Evolutionary conservation across 2,113 vertebrate species (phyloP).

Genomic region (Piaya cayana): DNA sequence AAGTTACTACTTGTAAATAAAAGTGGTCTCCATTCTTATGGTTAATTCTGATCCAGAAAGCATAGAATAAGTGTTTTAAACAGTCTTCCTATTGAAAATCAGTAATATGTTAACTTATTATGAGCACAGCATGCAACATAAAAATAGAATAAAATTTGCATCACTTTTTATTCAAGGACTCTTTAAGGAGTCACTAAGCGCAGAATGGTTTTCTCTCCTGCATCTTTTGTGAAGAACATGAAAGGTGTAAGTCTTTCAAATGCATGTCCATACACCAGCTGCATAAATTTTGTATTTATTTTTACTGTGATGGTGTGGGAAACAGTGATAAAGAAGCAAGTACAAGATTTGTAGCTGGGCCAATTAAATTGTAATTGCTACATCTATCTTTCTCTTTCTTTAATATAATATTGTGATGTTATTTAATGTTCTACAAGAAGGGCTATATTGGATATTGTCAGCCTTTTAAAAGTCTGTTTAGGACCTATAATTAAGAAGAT

Average conservation of each 20-base stretch:
- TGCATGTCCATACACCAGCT: neutral
- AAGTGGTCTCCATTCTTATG: neutral
- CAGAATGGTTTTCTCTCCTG: neutral
- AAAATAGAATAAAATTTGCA: constrained; percentile 58
- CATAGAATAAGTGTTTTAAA: constrained; percentile 62
- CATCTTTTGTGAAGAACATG: neutral
- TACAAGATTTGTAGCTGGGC: neutral
- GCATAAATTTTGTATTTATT: neutral
- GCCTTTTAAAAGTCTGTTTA: constrained; percentile 18
- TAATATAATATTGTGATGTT: constrained; percentile 27
- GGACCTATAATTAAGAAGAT: neutral
- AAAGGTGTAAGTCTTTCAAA: constrained; percentile 30
- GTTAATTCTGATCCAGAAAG: constrained; percentile 35
- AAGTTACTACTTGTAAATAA: neutral
- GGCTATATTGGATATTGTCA: constrained; percentile 12
- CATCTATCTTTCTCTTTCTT: constrained; percentile 24
- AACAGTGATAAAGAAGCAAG: constrained; percentile 32
- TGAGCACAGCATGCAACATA: neutral
- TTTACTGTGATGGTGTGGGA: neutral
- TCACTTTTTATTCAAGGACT: constrained; percentile 46
- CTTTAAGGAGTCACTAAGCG: constrained; percentile 28
- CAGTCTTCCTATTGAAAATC: constrained; percentile 51
- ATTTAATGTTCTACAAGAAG: constrained; percentile 15
- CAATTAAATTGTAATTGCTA: constrained; percentile 44
- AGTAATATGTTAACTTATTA: constrained; percentile 60